Evolutionary conservation across 2,113 vertebrate genomes (phyloP), one percentile per base, ranked within the genome.

Genomic region (Indicator maculatus): DNA sequence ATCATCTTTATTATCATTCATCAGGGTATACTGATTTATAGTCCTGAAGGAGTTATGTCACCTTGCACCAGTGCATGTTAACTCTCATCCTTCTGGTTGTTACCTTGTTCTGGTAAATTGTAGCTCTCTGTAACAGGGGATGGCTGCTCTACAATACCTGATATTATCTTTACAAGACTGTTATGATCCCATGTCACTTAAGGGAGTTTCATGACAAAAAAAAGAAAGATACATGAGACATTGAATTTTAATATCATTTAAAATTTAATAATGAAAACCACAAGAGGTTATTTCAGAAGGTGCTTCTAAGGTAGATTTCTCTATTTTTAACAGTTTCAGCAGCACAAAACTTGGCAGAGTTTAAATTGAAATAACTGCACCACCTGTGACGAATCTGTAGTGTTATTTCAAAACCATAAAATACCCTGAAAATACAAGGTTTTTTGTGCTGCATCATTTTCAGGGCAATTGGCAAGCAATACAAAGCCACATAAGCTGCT

Each of bases 361-460:
- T 12, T 85, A 55, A 81, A 86, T 27, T 89, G n/a, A 72, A 70
- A 69, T 28, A 87, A 82, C 47, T 53, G 80, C 44, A 83, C 31
- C 58, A 63, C 67, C 83, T 92, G 64, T 39, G 50, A 69, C 85
- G 45, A 94, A 78, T 72, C 12, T 5, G 64, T 5, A 81, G 55
- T 33, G 41, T 58, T 94, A 58, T 83, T 89, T 88, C 69, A 78
- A 83, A 90, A 90, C 38, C 59, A 93, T 52, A 95, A 95, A 94
- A 67, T 71, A 86, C 77, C 80, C 88, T 82, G 93, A 94, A 96
- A 96, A 92, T 61, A 81, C 52, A 89, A 89, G 92, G 12, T 47
- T 94, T 96, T 94, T 95, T 97, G 47, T 89, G 94, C 86, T 83
- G 81, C 41, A 87, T 91, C 92, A 94, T 88, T 97, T 96, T 90